Percentiles rank a stretch among this genome's conserved stretches.
Conservation (phyloP, 2,113 vertebrate genomes). For the Zosterops hypoxanthus region DNA sequence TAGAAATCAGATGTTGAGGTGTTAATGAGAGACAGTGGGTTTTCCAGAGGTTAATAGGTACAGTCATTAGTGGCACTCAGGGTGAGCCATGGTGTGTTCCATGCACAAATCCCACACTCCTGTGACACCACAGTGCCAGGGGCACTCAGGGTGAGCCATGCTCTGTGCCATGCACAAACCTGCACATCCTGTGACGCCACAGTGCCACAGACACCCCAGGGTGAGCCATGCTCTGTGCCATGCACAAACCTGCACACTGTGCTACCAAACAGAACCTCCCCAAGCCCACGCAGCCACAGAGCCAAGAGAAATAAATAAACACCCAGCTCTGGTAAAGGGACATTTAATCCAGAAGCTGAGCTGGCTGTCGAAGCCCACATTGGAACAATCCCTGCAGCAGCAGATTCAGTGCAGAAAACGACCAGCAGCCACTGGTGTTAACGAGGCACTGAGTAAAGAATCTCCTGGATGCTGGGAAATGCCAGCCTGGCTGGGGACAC, state of each 20-base stretch:
- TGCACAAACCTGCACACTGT: not conserved
- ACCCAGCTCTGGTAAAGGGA: not conserved
- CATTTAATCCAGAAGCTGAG: not conserved
- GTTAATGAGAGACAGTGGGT: no score
- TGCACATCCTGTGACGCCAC: not conserved
- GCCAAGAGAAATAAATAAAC: not conserved
- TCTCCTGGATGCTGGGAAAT: not conserved
- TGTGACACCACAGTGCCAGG: no score
- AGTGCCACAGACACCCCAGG: not conserved
- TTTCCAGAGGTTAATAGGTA: no score
- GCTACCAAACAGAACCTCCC: not conserved
- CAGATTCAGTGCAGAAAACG: not conserved
- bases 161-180: no score
- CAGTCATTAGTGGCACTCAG: no score
- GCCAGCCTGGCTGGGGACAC: not conserved
- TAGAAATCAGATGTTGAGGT: no score
- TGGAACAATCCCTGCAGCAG: not conserved
- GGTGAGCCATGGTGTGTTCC: no score
- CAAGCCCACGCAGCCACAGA: not conserved
- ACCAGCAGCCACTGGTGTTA: not conserved
- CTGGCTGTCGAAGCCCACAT: not conserved
- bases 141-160: no score
- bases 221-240: not conserved
- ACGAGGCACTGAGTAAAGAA: not conserved
- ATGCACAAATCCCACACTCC: no score